Evolutionary conservation across 2,888 invertebrate species (phyloP), one percentile per base, ranked within the genome.

Genomic region (Altica lythri): DNA sequence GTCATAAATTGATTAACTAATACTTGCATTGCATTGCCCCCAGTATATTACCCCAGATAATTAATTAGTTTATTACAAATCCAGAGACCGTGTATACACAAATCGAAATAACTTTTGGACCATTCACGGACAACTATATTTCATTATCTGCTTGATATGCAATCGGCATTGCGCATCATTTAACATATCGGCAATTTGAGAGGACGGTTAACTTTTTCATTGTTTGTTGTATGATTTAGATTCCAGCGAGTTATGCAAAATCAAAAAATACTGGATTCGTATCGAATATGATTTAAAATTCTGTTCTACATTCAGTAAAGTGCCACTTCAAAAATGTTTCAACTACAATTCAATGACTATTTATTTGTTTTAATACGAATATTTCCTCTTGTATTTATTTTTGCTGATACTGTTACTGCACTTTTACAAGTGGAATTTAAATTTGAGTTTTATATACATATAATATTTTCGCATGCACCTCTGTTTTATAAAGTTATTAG

Each of bases 111-210:
- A 59, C 56, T 59, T 56, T 55, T 51, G 51, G 44, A 35, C 53
- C 47, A 59, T 59, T 59, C 51, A 56, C 54, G 34, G 45, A 14
- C 46, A 40, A 58, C 61, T 57, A 61, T 64, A 64, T 64, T 64
- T 64, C 64, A 64, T 60, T 59, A 61, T 55, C 55, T 46, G 57
- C 53, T 51, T 52, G 50, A 47, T 47, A 49, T 57, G 60, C 53
- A 60, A 58, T 57, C 62, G 62, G 64, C 64, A 62, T 62, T 62
- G 55, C 62, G 63, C 64, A 60, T 63, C 63, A 62, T 65, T 65
- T 62, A 63, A 60, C 63, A 60, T 63, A 62, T 63, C 62, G 63
- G 58, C 63, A 59, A 62, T 64, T 64, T 58, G 61, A 60, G 46
- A 25, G 50, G 30, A 40, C 35, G 55, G 62, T 60, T 56, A 59